Evolutionary conservation across 2,113 vertebrate species (phyloP), one percentile per base, ranked within the genome.

Genomic region (Nicator chloris): DNA sequence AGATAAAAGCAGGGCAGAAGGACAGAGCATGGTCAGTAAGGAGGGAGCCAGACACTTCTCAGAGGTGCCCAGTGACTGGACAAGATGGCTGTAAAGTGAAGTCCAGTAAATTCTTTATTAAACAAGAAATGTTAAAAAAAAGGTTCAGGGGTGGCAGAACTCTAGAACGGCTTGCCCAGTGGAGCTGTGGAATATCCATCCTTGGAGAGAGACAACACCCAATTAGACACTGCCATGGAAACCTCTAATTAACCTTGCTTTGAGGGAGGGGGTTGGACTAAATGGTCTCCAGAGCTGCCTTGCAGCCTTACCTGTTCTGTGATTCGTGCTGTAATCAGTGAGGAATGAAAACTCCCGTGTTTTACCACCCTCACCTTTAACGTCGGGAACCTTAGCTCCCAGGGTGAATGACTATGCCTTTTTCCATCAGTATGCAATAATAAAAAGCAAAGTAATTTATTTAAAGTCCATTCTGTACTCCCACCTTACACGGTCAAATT

Each of bases 11-110:
- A 39, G 33, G 4, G 8, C 27, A 11, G 40, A 40, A 45, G 5
- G 23, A 11, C 37, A 68, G 20, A n/a, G 28, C 15, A 28, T 0
- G 1, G 10, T 39, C n/a, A 44, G 24, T 27, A 30, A 44, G 53
- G 27, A 80, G 6, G 26, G 4, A 82, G 17, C 3, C 26, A 66
- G 33, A 40, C 16, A 45, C 6, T 39, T 45, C 33, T 49, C 21
- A 44, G 31, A 45, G 31, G 7, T 72, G 31, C 21, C 17, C n/a
- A 77, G 31, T 68, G 69, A 53, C n/a, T 57, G 24, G 31, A 37
- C 28, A 85, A 49, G 27, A 49, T 21, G 9, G 50, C 3, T 35
- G 64, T 11, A 2, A 79, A 82, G 8, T 28, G 11, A 68, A 78
- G 28, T 12, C 22, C 7, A 42, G n/a, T 7, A 47, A 64, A 60